These are phyloP conservation scores for Nebria ingens DNA, from an alignment of 1,140 invertebrate genomes.

Conservation along the genomic window DNA sequence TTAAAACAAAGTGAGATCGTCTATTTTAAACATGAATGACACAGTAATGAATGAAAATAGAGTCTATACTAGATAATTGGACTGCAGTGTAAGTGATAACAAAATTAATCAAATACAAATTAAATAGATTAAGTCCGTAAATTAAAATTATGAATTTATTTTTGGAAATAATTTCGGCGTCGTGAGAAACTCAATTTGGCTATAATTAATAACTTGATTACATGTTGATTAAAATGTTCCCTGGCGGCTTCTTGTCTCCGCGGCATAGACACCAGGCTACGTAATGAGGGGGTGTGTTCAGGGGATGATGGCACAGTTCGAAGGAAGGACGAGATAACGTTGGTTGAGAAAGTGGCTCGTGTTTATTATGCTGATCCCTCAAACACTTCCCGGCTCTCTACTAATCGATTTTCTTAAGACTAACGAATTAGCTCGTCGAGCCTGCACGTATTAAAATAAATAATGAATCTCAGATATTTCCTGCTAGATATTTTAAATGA, in stretches of 20 bases:
- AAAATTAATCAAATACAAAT: too few relatives aligned
- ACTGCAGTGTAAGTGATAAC: too few relatives aligned
- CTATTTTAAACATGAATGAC: too few relatives aligned
- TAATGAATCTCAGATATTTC: neutral
- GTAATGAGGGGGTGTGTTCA: too few relatives aligned
- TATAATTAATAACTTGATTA: constrained; percentile 8
- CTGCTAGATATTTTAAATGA: too few relatives aligned
- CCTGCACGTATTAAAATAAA: constrained; percentile 5
- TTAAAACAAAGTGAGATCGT: too few relatives aligned
- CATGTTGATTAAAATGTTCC: constrained; percentile 7
- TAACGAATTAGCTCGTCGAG: neutral
- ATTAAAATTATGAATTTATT: neutral
- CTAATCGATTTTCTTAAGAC: constrained; percentile 6
- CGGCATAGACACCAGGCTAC: too few relatives aligned
- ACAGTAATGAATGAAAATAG: too few relatives aligned
- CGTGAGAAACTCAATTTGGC: constrained; percentile 2
- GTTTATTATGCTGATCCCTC: constrained; percentile 3
- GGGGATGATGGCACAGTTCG: too few relatives aligned
- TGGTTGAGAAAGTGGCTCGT: neutral
- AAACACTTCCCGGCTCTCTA: neutral
- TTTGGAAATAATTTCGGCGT: neutral
- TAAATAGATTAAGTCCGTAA: neutral
- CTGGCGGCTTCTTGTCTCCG: neutral
- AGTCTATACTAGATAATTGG: too few relatives aligned
- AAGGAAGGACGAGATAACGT: too few relatives aligned